Evolutionary conservation across 53 echinoderm and acorn worm species (phyloP).

Genomic region (Holothuria scabra): DNA sequence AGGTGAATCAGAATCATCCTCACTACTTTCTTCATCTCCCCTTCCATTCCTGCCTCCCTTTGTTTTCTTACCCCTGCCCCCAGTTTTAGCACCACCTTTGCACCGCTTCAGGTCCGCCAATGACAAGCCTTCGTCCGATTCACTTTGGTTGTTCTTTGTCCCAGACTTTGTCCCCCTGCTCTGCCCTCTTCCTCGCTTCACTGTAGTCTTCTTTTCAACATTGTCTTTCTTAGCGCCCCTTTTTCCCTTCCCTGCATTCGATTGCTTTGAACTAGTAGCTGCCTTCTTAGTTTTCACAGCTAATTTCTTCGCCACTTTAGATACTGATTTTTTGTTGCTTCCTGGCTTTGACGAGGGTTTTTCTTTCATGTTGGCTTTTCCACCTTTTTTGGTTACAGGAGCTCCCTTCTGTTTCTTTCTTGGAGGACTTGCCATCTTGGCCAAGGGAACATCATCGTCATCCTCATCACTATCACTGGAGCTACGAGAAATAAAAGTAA

Average conservation of each 20-base stretch:
- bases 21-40: conserved; percentile 57
- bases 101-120: conserved; percentile 40
- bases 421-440: conserved; percentile 26
- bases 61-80: conserved; percentile 22
- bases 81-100: not conserved
- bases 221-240: conserved; percentile 41
- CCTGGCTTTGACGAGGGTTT: conserved; percentile 7
- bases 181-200: conserved; percentile 18
- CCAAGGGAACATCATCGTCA: conserved; percentile 26
- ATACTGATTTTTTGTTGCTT: conserved; percentile 20
- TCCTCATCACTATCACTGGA: conserved; percentile 44
- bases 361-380: not conserved
- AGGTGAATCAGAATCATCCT: conserved; percentile 57
- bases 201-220: not conserved
- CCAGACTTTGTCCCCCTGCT: not conserved
- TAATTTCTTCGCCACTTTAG: conserved; percentile 33
- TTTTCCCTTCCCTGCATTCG: conserved; percentile 30
- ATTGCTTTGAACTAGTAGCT: not conserved
- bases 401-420: conserved; percentile 33
- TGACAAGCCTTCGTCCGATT: conserved; percentile 44
- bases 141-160: conserved; percentile 8
- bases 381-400: conserved; percentile 8
- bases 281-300: not conserved
- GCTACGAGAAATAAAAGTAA: not conserved
- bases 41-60: conserved; percentile 20